Evolutionary conservation across 1,140 invertebrate genomes (phyloP).

Genomic region (Hypsibius dujardini): DNA sequence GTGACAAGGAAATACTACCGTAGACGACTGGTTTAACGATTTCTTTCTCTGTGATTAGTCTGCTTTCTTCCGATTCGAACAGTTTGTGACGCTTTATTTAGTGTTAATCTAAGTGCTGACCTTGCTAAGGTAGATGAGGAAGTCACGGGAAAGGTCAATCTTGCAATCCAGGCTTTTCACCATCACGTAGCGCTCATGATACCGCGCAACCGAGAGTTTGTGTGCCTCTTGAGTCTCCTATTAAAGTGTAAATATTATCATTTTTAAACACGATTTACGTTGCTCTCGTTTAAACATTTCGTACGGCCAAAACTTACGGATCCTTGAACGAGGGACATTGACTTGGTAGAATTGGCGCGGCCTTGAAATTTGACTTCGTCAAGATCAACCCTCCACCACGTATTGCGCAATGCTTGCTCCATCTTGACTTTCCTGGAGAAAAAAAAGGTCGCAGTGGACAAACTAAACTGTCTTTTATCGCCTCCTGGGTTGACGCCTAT

Average conservation of each 20-base stretch:
- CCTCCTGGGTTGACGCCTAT: too few species aligned
- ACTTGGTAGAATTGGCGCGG: neutral
- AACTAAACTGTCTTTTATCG: too few species aligned
- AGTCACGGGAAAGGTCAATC: neutral
- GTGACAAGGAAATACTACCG: neutral
- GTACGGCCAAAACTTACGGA: neutral
- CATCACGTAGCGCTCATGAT: neutral
- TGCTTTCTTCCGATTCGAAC: neutral
- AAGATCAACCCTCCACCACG: neutral
- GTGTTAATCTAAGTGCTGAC: too few species aligned
- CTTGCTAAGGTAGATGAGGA: slow-evolving; percentile 11
- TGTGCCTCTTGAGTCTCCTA: neutral
- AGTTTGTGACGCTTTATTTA: slow-evolving; percentile 3
- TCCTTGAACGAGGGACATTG: neutral
- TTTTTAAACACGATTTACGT: too few species aligned
- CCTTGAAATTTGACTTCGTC: neutral
- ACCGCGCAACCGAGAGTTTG: neutral
- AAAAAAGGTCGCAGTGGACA: too few species aligned
- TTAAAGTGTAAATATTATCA: too few species aligned
- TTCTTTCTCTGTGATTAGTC: too few species aligned
- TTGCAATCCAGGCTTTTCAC: neutral
- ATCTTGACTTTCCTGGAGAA: neutral
- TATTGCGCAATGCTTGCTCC: slow-evolving; percentile 12
- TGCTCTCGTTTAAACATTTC: neutral
- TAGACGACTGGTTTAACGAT: too few species aligned